Evolutionary conservation across 2,797 vertebrate species (phyloP), one percentile per base, ranked within the genome.

Genomic region (Ptychobarbus kaznakovi): DNA sequence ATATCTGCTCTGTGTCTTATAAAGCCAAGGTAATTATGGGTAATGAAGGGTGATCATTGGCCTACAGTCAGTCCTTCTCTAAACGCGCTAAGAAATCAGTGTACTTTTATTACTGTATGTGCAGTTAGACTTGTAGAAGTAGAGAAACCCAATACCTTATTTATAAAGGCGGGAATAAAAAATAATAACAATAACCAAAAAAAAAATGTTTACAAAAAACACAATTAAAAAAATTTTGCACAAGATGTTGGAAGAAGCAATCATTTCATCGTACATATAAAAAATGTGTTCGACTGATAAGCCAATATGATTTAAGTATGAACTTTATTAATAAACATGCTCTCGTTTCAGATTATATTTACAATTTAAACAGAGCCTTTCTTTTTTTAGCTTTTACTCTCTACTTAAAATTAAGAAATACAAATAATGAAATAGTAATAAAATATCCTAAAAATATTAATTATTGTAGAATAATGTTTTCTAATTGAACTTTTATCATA

Each of bases 1-100:
- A 81, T 68, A 81, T 86, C 83, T 86, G 83, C 81, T 69, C 69
- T 86, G 35, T 80, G 66, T 83, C 83, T 86, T 83, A 69, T 81
- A 78, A 81, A 81, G 68, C 72, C 68, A 70, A 72, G 38, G 80
- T 81, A 80, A 79, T 81, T 76, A 66, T 78, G 79, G 82, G 49
- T 84, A 40, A 78, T 78, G 80, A 65, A 81, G 76, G 46, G 85
- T 84, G 46, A 88, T 76, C 83, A 73, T 20, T 75, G 28, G 80
- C 51, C 42, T 80, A 70, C 68, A 75, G 63, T 78, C 79, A 82
- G 49, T 75, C 38, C 68, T 75, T 81, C 44, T 69, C 58, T 35
- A 58, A 66, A 75, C 38, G 46, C 11, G 18, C 4, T 12, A 38
- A 51, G 49, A 83, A 75, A 83, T 53, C n/a, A 12, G 35, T 40